Conservation (phyloP, 37 sponge, comb jelly and placozoan species). For the Ianthella basta region DNA sequence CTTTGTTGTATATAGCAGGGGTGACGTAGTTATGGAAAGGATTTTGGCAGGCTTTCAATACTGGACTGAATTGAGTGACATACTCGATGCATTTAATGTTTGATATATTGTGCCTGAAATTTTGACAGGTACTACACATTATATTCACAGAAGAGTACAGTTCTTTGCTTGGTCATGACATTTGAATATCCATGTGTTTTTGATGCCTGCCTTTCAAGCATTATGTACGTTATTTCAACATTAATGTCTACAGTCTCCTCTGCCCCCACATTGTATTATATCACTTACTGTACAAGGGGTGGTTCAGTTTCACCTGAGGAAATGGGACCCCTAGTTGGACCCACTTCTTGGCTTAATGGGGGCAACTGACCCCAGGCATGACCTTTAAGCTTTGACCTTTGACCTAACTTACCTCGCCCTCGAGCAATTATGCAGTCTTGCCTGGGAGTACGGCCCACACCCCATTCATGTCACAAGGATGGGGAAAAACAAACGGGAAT, state of each 20-base stretch:
- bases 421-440: too few species aligned
- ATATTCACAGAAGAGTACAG: constrained; percentile 16
- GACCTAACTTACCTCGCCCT: too few species aligned
- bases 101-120: background rate
- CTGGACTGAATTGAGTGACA: constrained; percentile 9
- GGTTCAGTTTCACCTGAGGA: too few species aligned
- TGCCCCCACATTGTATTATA: too few species aligned
- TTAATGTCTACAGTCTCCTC: background rate
- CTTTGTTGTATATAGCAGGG: constrained; percentile 11
- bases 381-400: too few species aligned
- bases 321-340: too few species aligned
- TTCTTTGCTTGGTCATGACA: constrained; percentile 10
- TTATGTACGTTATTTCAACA: background rate
- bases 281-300: background rate
- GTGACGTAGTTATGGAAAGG: background rate
- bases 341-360: too few species aligned
- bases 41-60: constrained; percentile 14
- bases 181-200: background rate
- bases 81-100: background rate
- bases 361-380: too few species aligned
- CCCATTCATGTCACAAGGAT: too few species aligned
- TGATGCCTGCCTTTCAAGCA: background rate
- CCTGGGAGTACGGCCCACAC: too few species aligned
- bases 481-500: too few species aligned
- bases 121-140: background rate